Base-by-base conservation (phyloP, 2,797 vertebrate genomes). In the Sternarchorhynchus goeldii region DNA sequence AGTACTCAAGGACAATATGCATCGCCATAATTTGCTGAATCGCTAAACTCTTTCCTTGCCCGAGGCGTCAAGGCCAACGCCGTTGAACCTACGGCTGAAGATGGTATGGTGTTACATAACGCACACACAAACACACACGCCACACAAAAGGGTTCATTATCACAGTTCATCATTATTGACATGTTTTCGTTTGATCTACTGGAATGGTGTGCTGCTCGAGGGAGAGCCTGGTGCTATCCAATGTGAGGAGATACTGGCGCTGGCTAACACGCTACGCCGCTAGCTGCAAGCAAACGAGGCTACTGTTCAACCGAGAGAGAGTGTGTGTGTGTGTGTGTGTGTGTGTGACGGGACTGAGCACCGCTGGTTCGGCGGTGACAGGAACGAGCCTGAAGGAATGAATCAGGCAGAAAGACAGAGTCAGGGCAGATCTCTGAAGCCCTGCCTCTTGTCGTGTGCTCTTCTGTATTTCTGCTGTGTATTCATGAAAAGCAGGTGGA, bases 31-130 rank as follows among this genome's bases (percentile, higher is more conserved):
- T 50, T 50, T 50, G 41, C 14, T 45, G 45, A 50, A 12, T 50
- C 10, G 10, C 12, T 50, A 14, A 50, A 50, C 45, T 10, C 45
- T 14, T 50, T 50, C 14, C 45, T 12, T 50, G 10, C 45, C 45
- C 12, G 56, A 36, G 10, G 45, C 50, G 56, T 70, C 45, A 57
- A 67, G 39, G n/a, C 55, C 60, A 60, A 73, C 55, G 79, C 1
- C 29, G 32, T 3, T 60, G 56, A 69, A 67, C 69, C 69, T 74
- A 53, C 74, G 66, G 64, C 67, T 80, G 62, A 70, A 45, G 81
- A 81, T 75, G 81, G 71, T 84, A 85, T 76, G 85, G 86, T 75
- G 91, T 83, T 0, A 34, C 73, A 58, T 17, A 80, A 68, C 34
- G 56, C 78, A 53, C 60, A 81, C 59, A 68, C 31, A 74, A n/a